A percentile compares a stretch with the other conserved stretches of the same genome.
Evolutionary conservation across 2,888 invertebrate species (phyloP).

Genomic region (Sinhomidia bicolor): DNA sequence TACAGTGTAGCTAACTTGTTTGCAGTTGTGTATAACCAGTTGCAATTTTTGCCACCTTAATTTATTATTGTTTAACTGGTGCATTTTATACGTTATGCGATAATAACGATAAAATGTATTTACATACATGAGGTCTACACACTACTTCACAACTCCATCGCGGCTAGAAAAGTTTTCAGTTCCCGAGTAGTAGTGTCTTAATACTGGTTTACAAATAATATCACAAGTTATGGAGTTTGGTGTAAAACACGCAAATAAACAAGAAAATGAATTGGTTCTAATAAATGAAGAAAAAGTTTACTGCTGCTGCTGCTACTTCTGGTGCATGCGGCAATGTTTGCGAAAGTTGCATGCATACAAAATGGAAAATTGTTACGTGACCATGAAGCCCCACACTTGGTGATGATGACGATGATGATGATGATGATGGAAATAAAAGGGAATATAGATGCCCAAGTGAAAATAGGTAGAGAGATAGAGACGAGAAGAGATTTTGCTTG

Average conservation of each 20-base stretch:
- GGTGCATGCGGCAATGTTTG: not conserved
- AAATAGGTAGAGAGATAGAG: not conserved
- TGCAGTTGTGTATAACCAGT: conserved; percentile 26
- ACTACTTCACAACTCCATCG: too few relatives aligned
- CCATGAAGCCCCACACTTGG: conserved; percentile 15
- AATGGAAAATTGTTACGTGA: conserved; percentile 13
- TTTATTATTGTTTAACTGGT: not conserved
- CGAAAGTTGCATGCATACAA: not conserved
- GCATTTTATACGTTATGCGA: not conserved
- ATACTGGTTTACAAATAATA: too few relatives aligned
- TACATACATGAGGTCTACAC: too few relatives aligned
- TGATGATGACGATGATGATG: not conserved
- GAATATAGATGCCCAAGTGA: not conserved
- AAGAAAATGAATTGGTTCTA: not conserved
- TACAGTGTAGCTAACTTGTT: not conserved
- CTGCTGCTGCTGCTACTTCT: too few relatives aligned
- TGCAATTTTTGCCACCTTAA: conserved; percentile 8
- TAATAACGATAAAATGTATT: too few relatives aligned
- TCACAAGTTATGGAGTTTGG: too few relatives aligned
- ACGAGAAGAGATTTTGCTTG: too few relatives aligned
- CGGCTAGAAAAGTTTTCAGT: not conserved
- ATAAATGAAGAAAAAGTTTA: not conserved
- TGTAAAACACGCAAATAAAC: not conserved
- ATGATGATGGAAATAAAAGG: too few relatives aligned
- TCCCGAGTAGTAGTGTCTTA: not conserved